phyloP scores from a whole-genome alignment of 2,113 vertebrate species.

The Alaudala cheleensis region DNA sequence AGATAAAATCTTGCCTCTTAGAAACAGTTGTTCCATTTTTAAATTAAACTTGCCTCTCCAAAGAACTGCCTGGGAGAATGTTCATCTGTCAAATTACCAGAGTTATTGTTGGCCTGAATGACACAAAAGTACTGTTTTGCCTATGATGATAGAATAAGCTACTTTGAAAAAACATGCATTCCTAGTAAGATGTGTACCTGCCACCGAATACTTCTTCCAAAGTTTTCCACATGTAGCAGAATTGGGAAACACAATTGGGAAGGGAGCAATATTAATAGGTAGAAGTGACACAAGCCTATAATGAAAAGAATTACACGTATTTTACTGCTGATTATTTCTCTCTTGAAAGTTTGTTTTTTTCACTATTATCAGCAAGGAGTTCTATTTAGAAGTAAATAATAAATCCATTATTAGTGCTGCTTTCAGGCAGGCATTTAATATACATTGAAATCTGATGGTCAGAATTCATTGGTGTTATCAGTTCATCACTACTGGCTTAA shows the following conservation, averaged over 20 bases:
- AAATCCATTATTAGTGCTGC: background rate
- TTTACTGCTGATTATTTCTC: background rate
- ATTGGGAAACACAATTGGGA: background rate
- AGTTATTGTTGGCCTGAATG: background rate
- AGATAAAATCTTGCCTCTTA: conserved; percentile 38
- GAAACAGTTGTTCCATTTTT: background rate
- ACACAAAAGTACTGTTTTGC: background rate
- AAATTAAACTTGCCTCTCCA: background rate
- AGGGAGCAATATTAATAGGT: background rate
- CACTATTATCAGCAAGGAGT: background rate
- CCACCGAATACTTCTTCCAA: background rate
- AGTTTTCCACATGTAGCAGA: background rate
- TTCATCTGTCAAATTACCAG: background rate
- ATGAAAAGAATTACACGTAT: background rate
- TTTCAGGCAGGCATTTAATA: background rate
- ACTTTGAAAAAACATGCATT: background rate
- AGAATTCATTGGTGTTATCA: background rate
- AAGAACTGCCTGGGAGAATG: background rate
- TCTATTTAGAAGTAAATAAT: conserved; percentile 17
- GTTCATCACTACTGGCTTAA: background rate
- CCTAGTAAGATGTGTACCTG: background rate
- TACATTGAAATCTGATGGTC: background rate
- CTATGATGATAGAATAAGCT: background rate
- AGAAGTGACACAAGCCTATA: background rate
- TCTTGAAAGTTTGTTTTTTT: conserved; percentile 8